Evolutionary conservation across 2,113 vertebrate genomes (phyloP), one percentile per base, ranked within the genome.

Genomic region (Mystacornis crossleyi): DNA sequence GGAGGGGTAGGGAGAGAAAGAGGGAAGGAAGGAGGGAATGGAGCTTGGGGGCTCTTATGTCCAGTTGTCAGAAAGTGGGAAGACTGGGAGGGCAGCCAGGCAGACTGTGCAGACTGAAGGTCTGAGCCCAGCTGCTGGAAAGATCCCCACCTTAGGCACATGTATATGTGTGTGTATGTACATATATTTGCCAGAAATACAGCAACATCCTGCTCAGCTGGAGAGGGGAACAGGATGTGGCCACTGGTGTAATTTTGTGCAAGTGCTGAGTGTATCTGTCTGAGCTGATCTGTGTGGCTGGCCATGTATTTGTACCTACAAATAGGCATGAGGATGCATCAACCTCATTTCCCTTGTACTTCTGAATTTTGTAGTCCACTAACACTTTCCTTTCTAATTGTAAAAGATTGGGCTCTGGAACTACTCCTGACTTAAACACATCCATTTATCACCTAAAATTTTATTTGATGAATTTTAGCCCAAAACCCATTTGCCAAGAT

Each of bases 41-140:
- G 24, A 23, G 2, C 10, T 61, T 2, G 10, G 17, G 4, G 4
- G 3, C 2, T 45, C 6, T 12, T 26, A 15, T 5, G 2, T 36
- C 9, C 10, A 12, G 12, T 20, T 54, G 8, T 3, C 45, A 61
- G 36, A 28, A 83, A 38, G 23, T 21, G 17, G 11, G 23, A 62
- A 77, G 36, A 13, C 18, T 23, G 36, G 10, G 8, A n/a, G 20
- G 13, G 21, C 23, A 81, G 9, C 24, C 31, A 23, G 40, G 48
- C 23, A 54, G n/a, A 14, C 14, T 54, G 2, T 38, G 8, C 5
- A 47, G 19, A 38, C n/a, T 66, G 38, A 72, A 33, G 10, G 48
- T 43, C 48, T 67, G 36, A 77, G 6, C 21, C 5, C 38, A 69
- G 21, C 4, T 65, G 11, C 31, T 61, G 42, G 15, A 80, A 47